Evolutionary conservation across 1,140 invertebrate genomes (phyloP).

Genomic region (Sitophilus oryzae): DNA sequence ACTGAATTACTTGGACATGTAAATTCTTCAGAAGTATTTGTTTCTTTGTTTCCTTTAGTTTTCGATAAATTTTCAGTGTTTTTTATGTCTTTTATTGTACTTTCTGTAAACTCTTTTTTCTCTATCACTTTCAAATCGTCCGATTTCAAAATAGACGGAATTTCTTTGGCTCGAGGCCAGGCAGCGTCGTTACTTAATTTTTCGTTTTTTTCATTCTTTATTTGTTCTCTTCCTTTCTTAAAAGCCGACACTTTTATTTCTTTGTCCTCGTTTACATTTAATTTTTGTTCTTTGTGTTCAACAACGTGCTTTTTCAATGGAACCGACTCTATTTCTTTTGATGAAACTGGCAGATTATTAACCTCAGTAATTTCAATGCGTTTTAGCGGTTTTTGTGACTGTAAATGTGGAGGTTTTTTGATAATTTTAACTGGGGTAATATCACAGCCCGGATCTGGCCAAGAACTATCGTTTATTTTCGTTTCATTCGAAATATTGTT

Average conservation of each 20-base stretch:
- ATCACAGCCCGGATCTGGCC: conserved; percentile 21
- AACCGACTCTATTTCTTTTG: neutral
- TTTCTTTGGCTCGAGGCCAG: conserved; percentile 8
- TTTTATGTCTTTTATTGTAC: conserved; percentile 17
- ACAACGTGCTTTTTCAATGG: conserved; percentile 20
- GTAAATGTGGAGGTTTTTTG: conserved; percentile 35
- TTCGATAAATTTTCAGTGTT: conserved; percentile 4
- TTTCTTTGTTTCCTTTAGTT: too few species aligned
- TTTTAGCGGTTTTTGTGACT: conserved; percentile 37
- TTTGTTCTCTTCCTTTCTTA: conserved; percentile 14
- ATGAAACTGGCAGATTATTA: conserved; percentile 11
- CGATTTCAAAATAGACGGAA: conserved; percentile 20
- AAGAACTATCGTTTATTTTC: conserved; percentile 17
- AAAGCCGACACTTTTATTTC: conserved; percentile 12
- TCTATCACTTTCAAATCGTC: conserved; percentile 32
- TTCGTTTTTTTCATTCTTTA: conserved; percentile 8
- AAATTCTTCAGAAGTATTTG: conserved; percentile 16
- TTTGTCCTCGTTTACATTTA: neutral
- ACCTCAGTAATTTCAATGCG: conserved; percentile 34
- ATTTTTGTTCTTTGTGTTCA: conserved; percentile 13
- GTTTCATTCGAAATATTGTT: neutral
- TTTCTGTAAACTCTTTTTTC: conserved; percentile 13
- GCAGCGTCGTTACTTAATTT: neutral
- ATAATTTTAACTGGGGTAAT: conserved; percentile 31
- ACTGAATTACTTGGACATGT: conserved; percentile 32